A percentile compares a stretch with the other conserved stretches of the same genome.
phyloP scores from a whole-genome alignment of 1,140 invertebrate genomes.

The Zaprionus nigranus region DNA sequence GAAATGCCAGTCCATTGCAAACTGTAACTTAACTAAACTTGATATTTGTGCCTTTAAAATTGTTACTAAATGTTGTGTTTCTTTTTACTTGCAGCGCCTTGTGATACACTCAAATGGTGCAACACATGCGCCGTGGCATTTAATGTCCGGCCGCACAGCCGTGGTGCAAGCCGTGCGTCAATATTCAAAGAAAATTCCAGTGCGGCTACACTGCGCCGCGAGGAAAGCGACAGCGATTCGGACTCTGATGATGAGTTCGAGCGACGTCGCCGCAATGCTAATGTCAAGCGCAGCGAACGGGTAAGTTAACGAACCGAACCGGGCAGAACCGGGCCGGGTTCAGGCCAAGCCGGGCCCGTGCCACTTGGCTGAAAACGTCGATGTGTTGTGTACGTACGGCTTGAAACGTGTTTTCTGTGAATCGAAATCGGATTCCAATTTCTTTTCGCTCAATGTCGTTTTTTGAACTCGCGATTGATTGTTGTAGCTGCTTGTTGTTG shows the following conservation, averaged over 20 bases:
- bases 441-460: constrained; percentile 38
- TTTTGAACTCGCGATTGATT: constrained; percentile 49
- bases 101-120: constrained; percentile 29
- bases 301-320: constrained; percentile 81
- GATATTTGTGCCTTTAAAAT: background rate
- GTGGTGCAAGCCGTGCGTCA: constrained; percentile 55
- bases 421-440: background rate
- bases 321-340: background rate
- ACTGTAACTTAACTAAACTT: constrained; percentile 27
- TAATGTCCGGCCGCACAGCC: constrained; percentile 14
- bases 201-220: constrained; percentile 58
- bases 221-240: constrained; percentile 86
- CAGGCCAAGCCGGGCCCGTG: background rate
- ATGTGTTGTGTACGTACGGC: background rate
- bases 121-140: constrained; percentile 24
- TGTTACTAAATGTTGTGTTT: background rate
- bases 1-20: constrained; percentile 8
- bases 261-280: constrained; percentile 73
- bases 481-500: constrained; percentile 2
- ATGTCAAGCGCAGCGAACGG: constrained; percentile 85
- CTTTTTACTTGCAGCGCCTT: constrained; percentile 48
- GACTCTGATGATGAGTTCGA: constrained; percentile 87
- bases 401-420: constrained; percentile 53
- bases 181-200: constrained; percentile 72
- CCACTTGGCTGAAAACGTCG: constrained; percentile 54